phyloP scores from a whole-genome alignment of 92 coral and sea anemone genomes.

The Pocillopora grandis region DNA sequence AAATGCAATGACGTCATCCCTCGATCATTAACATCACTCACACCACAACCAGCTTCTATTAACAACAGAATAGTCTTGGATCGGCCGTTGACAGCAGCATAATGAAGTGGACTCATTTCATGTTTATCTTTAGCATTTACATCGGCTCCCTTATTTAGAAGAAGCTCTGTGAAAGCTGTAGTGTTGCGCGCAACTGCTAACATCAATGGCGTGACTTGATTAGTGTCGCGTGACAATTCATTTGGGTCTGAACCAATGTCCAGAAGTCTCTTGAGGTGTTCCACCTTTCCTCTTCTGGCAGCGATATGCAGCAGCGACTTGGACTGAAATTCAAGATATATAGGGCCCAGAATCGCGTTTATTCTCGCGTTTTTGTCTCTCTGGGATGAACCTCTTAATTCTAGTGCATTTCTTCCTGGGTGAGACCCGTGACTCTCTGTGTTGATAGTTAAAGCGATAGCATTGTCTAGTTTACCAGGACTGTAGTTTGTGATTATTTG shows the following conservation, averaged over 20 bases:
- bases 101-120: conserved; percentile 71
- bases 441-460: conserved; percentile 56
- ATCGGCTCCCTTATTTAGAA: conserved; percentile 70
- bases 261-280: conserved; percentile 55
- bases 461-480: conserved; percentile 68
- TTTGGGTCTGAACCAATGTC: conserved; percentile 65
- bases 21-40: conserved; percentile 68
- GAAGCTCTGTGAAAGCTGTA: conserved; percentile 55
- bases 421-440: conserved; percentile 4
- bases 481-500: conserved; percentile 55
- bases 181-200: conserved; percentile 68
- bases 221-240: conserved; percentile 30
- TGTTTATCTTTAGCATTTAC: conserved; percentile 59
- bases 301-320: conserved; percentile 51
- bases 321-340: conserved; percentile 44
- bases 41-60: conserved; percentile 65
- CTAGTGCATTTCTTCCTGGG: conserved; percentile 31
- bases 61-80: conserved; percentile 57
- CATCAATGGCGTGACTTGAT: conserved; percentile 68
- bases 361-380: conserved; percentile 34
- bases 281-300: conserved; percentile 47
- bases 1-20: conserved; percentile 72
- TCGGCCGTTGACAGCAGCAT: conserved; percentile 70
- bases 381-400: conserved; percentile 17
- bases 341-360: conserved; percentile 31